Base-by-base conservation (phyloP, 2,797 vertebrate species). In the Lycodopsis pacificus region DNA sequence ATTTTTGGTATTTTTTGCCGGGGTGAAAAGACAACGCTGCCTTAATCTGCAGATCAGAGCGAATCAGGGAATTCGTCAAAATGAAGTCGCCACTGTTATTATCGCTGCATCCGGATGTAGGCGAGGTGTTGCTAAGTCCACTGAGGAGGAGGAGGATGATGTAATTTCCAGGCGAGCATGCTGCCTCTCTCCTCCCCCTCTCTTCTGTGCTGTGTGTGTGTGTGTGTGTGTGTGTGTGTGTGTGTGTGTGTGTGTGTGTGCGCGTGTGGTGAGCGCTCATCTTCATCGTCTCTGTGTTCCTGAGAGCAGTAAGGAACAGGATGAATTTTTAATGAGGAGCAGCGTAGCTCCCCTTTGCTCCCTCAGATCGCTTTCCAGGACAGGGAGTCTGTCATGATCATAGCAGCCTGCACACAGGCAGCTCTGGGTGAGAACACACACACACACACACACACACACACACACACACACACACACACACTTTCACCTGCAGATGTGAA, bases 351-450 rank as follows among this genome's bases (percentile, higher is more conserved):
- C 88, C 83, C 87, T 87, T 82, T 77, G 80, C 89, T 90, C 77
- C 65, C 88, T 93, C 90, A 91, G 90, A 94, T 93, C 86, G 70
- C 91, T 93, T 92, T 94, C 91, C 91, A 92, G 88, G 92, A 94
- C 93, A 87, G 83, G 79, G 87, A 90, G 88, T 85, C 88, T 91
- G 89, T 93, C 87, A 79, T 93, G 92, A 93, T 94, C 91, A 82
- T 75, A 90, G 86, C 88, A 88, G 88, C 86, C 25, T 80, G 87
- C 80, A 79, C 56, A 71, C 73, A 80, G 76, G 69, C 77, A 46
- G 76, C 81, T 58, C 75, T 17, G 75, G 25, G 76, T 68, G 86
- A 74, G 71, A 78, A 65, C 38, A 77, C 54, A 58, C 70, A 78
- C 63, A 38, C 54, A 15, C 70, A 71, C 68, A 68, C 42, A 49